Evolutionary conservation across 2,888 invertebrate genomes (phyloP).

Genomic region (Dastarcus helophoroides): DNA sequence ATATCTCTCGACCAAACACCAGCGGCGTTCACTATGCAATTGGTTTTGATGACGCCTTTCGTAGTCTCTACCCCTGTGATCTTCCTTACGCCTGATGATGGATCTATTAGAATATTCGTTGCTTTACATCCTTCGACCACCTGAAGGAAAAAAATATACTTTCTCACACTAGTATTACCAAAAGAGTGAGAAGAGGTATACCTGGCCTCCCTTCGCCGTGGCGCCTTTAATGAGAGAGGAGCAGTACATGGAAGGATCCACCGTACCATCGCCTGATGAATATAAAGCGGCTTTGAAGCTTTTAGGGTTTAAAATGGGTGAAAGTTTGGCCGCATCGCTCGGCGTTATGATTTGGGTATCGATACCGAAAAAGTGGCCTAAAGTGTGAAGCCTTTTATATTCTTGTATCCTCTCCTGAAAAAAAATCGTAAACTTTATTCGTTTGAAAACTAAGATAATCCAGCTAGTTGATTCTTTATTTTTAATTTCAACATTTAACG

Average conservation of each 20-base stretch:
- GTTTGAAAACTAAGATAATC: no score
- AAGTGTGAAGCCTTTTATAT: conserved; percentile 65
- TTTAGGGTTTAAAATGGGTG: conserved; percentile 63
- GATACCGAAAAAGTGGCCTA: conserved; percentile 65
- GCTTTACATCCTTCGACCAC: conserved; percentile 68
- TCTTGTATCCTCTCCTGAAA: conserved; percentile 63
- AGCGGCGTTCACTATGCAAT: conserved; percentile 66
- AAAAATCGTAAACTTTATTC: no score
- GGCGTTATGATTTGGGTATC: conserved; percentile 62
- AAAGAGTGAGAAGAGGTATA: conserved; percentile 29
- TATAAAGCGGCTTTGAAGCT: conserved; percentile 66
- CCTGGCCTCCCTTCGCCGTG: conserved; percentile 57
- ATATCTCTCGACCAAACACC: conserved; percentile 77
- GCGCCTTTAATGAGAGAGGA: conserved; percentile 61
- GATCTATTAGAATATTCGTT: conserved; percentile 47
- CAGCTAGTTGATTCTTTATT: no score
- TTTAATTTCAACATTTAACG: no score
- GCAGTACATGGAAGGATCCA: conserved; percentile 75
- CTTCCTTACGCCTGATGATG: conserved; percentile 50
- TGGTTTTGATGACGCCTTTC: conserved; percentile 62
- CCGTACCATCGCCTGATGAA: conserved; percentile 67
- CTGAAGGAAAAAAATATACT: conserved; percentile 35
- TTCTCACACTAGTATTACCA: no score
- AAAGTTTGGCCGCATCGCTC: conserved; percentile 60
- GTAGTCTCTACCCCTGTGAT: conserved; percentile 68